phyloP scores from a whole-genome alignment of 2,797 vertebrate species.

The Antrozous pallidus region DNA sequence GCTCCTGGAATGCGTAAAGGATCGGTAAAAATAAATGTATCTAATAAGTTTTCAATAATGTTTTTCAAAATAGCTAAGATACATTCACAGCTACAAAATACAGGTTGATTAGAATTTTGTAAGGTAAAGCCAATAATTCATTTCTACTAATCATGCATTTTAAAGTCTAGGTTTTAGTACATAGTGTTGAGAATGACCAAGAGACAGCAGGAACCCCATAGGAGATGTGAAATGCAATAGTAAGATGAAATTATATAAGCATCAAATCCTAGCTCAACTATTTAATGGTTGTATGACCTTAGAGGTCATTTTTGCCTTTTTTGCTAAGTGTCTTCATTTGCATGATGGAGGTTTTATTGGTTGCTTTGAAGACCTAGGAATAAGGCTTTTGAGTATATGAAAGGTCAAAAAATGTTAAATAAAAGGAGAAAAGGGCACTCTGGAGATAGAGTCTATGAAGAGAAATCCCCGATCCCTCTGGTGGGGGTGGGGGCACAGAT shows the following conservation, averaged over 20 bases:
- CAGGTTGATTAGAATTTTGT: neutral
- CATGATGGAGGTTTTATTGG: neutral
- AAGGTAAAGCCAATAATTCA: neutral
- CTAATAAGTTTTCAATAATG: neutral
- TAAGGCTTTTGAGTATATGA: neutral
- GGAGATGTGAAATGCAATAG: neutral
- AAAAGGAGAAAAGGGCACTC: neutral
- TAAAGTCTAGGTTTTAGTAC: neutral
- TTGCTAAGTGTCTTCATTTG: neutral
- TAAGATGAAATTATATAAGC: neutral
- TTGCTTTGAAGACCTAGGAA: neutral
- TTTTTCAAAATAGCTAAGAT: neutral
- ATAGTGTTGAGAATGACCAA: neutral
- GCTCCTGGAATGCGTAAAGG: neutral
- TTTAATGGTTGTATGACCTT: neutral
- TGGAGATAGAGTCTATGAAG: neutral
- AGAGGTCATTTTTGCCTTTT: neutral
- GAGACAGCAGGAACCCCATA: neutral
- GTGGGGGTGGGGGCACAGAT: neutral
- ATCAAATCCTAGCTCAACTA: neutral
- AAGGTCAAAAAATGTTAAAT: neutral
- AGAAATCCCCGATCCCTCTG: neutral
- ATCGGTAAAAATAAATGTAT: neutral
- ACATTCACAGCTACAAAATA: neutral
- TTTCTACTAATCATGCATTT: neutral